Base-by-base conservation (phyloP, 2,797 vertebrate genomes). In the Sebastiscus albofasciatus region DNA sequence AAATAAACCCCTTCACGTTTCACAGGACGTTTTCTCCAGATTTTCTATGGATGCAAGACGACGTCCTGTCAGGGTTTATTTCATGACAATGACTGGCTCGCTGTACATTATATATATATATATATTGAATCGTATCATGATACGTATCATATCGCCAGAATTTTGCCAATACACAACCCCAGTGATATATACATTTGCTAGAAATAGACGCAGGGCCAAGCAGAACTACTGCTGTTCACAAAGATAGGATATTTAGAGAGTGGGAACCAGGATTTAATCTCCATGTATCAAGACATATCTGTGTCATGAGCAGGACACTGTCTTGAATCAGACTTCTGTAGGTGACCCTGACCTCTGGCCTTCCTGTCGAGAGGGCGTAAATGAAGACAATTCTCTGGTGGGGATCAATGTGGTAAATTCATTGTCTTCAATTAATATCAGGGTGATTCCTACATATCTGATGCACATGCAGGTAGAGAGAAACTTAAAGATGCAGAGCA, bases 401-500 rank as follows among this genome's bases (percentile, higher is more conserved):
- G 18, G 31, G 11, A 31, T 49, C n/a, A 65, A 55, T 60, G 8
- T 36, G 11, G 24, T 29, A 13, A 46, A 54, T 52, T 0, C 18
- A 24, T 33, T 12, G n/a, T 27, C 3, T 54, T 75, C 8, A 71
- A 31, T 26, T 65, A 31, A 39, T 61, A 61, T 64, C 18, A 36
- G 5, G 24, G 11, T 26, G 26, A 31, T 29, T 26, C 31, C 12
- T 26, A n/a, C 9, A 22, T 20, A 72, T 79, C 14, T 33, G 52
- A 75, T 58, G 64, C 49, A 71, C 64, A 79, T 1, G 9, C 14
- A 16, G 14, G 7, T 11, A 31, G 3, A 33, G 14, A 22, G 8
- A 77, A 72, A 76, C 20, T 11, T 62, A 70, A 72, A 79, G 34
- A 69, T 59, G 56, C 8, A 76, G 26, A 39, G 4, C 18, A 5